Evolutionary conservation across 2,797 vertebrate genomes (phyloP), one percentile per base, ranked within the genome.

Genomic region (Simalia tracyae): DNA sequence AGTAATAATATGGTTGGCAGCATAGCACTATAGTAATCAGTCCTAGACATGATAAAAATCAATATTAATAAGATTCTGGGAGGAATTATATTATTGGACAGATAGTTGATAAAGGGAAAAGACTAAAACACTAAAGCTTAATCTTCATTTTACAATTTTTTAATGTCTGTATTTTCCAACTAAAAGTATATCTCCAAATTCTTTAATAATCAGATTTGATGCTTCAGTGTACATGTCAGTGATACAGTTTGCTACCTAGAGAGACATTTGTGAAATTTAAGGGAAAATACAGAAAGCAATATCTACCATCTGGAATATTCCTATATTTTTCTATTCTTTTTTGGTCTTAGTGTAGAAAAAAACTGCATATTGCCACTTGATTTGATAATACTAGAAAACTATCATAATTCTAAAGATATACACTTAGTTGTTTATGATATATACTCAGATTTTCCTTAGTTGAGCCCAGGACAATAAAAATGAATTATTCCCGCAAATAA

Each of bases 11-110:
- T 76, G 59, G 86, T 46, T 87, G 92, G 92, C 92, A 90, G 89
- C 68, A 92, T 54, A 1, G 59, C 4, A 2, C 66, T 10, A 42
- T 1, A 63, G 76, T 87, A 42, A 36, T 0, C 0, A 0, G 1
- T 22, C 87, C 86, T 92, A 2, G 17, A 86, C 90, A 42, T 26
- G 9, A 42, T 36, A 84, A 15, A 89, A 54, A 89, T 89, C 5
- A 46, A n/a, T 61, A 81, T 94, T 95, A 24, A n/a, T 90, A 76
- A n/a, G 91, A 24, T 60, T 94, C 26, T 1, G 61, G 91, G 84
- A 92, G 86, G 0, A 0, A 91, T 24, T 0, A 0, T n/a, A 56
- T 72, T 72, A 6, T 66, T 72, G 57, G 54, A 36, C 12, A 7
- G 28, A 50, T 56, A 68, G 19, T 63, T 46, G 46, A 84, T 84